phyloP scores from a whole-genome alignment of 2,888 invertebrate genomes.

The Lasioglossum vierecki region DNA sequence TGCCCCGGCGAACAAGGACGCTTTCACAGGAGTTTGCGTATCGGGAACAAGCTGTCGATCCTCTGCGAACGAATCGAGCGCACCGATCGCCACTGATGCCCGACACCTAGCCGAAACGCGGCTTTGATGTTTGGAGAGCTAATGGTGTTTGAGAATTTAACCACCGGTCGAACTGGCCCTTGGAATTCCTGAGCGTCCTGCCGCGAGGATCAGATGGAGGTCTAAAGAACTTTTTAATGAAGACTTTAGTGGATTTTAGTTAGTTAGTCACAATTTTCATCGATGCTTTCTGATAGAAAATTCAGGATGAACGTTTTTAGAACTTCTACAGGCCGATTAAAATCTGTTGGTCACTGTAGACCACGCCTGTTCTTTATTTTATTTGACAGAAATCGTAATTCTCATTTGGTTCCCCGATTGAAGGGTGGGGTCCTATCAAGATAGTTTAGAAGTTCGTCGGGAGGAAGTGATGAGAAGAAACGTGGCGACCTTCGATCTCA shows the following conservation, averaged over 20 bases:
- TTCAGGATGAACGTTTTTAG: background rate
- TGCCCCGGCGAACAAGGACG: conserved; percentile 53
- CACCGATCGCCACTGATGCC: background rate
- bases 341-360: background rate
- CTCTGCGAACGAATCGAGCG: background rate
- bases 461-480: conserved; percentile 25
- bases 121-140: conserved; percentile 9
- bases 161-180: background rate
- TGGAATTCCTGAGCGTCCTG: background rate
- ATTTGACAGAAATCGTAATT: background rate
- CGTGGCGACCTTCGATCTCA: conserved; percentile 71
- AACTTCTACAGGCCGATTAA: background rate
- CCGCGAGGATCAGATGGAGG: background rate
- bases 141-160: conserved; percentile 26
- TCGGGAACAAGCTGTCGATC: conserved; percentile 13
- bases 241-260: background rate
- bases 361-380: background rate
- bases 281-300: background rate
- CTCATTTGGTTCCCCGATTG: background rate
- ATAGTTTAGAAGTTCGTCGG: background rate
- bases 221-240: background rate
- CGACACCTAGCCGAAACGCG: background rate
- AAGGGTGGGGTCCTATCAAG: background rate
- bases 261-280: background rate
- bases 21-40: conserved; percentile 13